phyloP scores from a whole-genome alignment of 1,140 invertebrate species.

The Pygmarrhopalites habei region DNA sequence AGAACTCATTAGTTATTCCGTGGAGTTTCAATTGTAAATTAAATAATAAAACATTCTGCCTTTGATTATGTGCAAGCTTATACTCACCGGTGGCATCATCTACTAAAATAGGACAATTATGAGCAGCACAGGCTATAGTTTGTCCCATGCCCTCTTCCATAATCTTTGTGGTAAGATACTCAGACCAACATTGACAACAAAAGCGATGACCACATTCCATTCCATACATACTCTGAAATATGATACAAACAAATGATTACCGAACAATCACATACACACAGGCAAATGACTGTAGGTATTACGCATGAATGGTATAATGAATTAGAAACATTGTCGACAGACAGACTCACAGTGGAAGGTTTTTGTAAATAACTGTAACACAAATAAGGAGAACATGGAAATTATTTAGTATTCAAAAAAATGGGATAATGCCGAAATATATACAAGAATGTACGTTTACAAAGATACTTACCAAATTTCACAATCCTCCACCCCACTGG shows the following conservation, averaged over 20 bases:
- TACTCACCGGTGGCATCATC: constrained; percentile 93
- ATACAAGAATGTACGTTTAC: too few relatives aligned
- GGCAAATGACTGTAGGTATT: too few relatives aligned
- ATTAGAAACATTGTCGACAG: too few relatives aligned
- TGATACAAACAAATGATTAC: constrained; percentile 6
- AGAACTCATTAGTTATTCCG: too few relatives aligned
- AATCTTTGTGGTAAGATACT: constrained; percentile 97
- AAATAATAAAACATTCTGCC: too few relatives aligned
- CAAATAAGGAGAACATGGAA: too few relatives aligned
- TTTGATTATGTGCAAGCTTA: too few relatives aligned
- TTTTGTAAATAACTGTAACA: constrained; percentile 53
- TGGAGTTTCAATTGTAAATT: too few relatives aligned
- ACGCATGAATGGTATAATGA: too few relatives aligned
- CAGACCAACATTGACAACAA: constrained; percentile 88
- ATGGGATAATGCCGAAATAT: too few relatives aligned
- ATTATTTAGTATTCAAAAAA: too few relatives aligned
- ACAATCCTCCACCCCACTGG: constrained; percentile 76
- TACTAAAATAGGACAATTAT: constrained; percentile 73
- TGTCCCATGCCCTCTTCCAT: constrained; percentile 94
- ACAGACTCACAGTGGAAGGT: constrained; percentile 64
- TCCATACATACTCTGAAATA: constrained; percentile 77
- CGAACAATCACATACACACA: too few relatives aligned
- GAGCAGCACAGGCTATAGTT: constrained; percentile 83
- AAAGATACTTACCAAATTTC: constrained; percentile 95
- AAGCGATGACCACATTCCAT: constrained; percentile 94